Evolutionary conservation across 1,140 invertebrate genomes (phyloP).

Genomic region (Riptortus pedestris): DNA sequence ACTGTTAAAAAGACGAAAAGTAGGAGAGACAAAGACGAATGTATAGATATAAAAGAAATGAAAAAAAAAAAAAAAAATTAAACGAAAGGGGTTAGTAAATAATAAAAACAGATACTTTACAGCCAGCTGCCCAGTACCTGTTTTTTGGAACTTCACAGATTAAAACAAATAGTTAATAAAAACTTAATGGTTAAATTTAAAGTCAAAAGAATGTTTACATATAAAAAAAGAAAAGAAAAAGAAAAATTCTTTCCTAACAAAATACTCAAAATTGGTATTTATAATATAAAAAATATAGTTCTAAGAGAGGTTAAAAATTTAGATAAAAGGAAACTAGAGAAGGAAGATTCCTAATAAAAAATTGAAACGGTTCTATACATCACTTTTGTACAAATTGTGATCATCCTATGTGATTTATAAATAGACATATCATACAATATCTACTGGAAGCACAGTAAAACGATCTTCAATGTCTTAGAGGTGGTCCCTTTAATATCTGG

Average conservation of each 20-base stretch:
- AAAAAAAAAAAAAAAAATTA: not conserved
- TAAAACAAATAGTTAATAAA: not conserved
- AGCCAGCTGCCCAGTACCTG: not conserved
- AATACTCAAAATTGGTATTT: slow-evolving; percentile 7
- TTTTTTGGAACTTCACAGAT: not conserved
- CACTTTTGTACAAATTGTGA: slow-evolving; percentile 12
- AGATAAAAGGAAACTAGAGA: slow-evolving; percentile 7
- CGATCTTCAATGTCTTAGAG: slow-evolving; percentile 13
- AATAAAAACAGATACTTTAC: not conserved
- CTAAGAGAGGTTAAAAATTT: slow-evolving; percentile 6
- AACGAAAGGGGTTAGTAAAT: not conserved
- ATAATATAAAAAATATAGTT: slow-evolving; percentile 3
- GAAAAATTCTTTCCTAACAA: slow-evolving; percentile 5
- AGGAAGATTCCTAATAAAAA: not conserved
- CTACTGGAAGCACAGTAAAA: slow-evolving; percentile 16
- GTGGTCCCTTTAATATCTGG: slow-evolving; percentile 7
- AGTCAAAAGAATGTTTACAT: not conserved
- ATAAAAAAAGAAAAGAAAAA: too few species aligned
- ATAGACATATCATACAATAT: slow-evolving; percentile 7
- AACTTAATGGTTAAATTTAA: not conserved
- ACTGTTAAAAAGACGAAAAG: not conserved
- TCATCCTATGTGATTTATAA: slow-evolving; percentile 16
- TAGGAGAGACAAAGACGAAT: not conserved
- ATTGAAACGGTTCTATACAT: not conserved
- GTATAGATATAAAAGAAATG: slow-evolving; percentile 2